Base-by-base conservation (phyloP, 2,888 invertebrate species). In the Candidula unifasciata region DNA sequence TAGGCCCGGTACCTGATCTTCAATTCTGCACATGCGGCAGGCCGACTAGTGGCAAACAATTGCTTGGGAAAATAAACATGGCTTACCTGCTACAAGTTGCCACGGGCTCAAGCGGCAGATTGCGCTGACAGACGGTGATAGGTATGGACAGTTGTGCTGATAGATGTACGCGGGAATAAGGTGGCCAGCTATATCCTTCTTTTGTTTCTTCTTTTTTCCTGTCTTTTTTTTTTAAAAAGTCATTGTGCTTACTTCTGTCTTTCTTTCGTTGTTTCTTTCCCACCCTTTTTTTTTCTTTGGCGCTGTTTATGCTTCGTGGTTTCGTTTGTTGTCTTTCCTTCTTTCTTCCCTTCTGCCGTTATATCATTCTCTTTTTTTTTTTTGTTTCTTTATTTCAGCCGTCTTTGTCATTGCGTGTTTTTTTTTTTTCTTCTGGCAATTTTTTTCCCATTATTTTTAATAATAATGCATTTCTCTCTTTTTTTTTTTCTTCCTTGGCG, bases 31-130 rank as follows among this genome's bases (percentile, higher is more conserved):
- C 52, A 73, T 44, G 16, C 27, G 44, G n/a, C 16, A n/a, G 13
- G 52, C n/a, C n/a, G n/a, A 3, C n/a, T 73, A n/a, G 27, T n/a
- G 52, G 73, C 73, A 73, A 73, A 73, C 44, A 73, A 73, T 73
- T 44, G 33, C 73, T 3, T 37, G 44, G 27, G 13, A 52, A 52
- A 73, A 73, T 73, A 73, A 73, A 73, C 73, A 27, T 16, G 2
- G 52, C 21, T n/a, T n/a, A 52, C 44, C 44, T 3, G 44, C 3
- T 37, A 73, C 73, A 37, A 44, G 35, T 73, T 13, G n/a, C 44
- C 27, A 27, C 8, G 24, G 27, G 52, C n/a, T n/a, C 18, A 21
- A 33, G 21, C 57, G 76, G 57, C 18, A 5, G 76, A 30, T 57
- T 18, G 57, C 6, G 76, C 27, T 10, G 57, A 33, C 57, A 37